A percentile compares a stretch with the other conserved stretches of the same genome.
phyloP scores from a whole-genome alignment of 2,113 vertebrate species.

The Paratilapia polleni region DNA sequence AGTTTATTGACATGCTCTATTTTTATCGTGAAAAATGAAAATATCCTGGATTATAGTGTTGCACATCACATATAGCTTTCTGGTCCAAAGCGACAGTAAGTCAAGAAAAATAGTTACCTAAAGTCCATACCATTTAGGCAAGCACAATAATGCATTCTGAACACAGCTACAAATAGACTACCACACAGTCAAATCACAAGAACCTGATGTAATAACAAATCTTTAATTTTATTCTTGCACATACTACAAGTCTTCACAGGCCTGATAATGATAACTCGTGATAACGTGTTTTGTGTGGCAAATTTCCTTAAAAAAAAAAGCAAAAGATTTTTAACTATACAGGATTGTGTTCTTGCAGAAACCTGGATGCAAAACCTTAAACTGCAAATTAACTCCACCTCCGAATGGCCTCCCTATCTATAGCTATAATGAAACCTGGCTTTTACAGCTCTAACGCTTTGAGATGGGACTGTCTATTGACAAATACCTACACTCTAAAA shows the following conservation, averaged over 20 bases:
- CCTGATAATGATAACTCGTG: too few species aligned
- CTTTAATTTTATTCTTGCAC: too few species aligned
- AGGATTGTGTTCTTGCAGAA: background rate
- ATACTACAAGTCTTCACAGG: too few species aligned
- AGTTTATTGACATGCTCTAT: background rate
- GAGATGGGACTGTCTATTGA: too few species aligned
- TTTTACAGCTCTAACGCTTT: background rate
- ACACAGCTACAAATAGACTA: background rate
- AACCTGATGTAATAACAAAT: background rate
- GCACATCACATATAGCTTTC: background rate
- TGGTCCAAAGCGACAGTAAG: fast-evolving
- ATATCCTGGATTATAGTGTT: background rate
- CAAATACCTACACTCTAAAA: too few species aligned
- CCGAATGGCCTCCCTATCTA: background rate
- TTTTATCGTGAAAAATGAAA: background rate
- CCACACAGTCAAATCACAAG: fast-evolving
- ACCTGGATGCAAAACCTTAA: background rate
- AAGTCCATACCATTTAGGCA: fast-evolving
- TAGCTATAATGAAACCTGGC: background rate
- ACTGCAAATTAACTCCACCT: background rate
- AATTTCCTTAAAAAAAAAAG: background rate
- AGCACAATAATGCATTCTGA: background rate
- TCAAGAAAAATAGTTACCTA: too few species aligned
- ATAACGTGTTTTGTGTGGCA: too few species aligned
- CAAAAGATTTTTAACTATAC: fast-evolving